phyloP scores from a whole-genome alignment of 2,888 invertebrate genomes.

The Ophion ellenae region DNA sequence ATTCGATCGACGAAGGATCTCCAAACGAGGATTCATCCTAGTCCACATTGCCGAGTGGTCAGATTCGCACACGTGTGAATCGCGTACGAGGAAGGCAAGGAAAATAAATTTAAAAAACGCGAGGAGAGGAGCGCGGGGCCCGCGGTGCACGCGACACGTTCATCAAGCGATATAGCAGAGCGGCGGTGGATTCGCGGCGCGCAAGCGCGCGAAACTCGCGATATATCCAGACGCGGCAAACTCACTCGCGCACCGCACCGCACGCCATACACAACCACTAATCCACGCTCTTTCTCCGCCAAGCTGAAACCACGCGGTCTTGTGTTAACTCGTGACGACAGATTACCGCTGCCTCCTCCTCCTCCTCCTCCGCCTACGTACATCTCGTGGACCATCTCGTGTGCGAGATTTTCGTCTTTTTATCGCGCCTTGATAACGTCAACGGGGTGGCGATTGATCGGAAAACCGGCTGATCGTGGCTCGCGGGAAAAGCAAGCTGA shows the following conservation, averaged over 20 bases:
- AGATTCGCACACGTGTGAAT: slow-evolving; percentile 2
- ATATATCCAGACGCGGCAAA: slow-evolving; percentile 81
- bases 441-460: slow-evolving; percentile 4
- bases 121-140: slow-evolving; percentile 70
- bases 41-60: background rate
- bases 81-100: slow-evolving; percentile 21
- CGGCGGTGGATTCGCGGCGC: slow-evolving; percentile 69
- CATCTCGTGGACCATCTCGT: slow-evolving; percentile 9
- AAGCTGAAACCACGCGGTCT: slow-evolving; percentile 78
- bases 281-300: slow-evolving; percentile 75
- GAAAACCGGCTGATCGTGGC: slow-evolving; percentile 45
- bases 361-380: background rate
- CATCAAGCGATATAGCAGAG: slow-evolving; percentile 51
- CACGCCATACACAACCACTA: slow-evolving; percentile 82
- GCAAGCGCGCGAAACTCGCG: slow-evolving; percentile 82
- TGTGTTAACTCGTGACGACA: slow-evolving; percentile 49
- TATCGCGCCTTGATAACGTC: slow-evolving; percentile 18
- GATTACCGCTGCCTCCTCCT: slow-evolving; percentile 19
- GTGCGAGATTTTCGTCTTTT: slow-evolving; percentile 31
- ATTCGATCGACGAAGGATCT: background rate
- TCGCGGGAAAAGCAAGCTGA: slow-evolving; percentile 20
- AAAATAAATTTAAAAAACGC: slow-evolving; percentile 47
- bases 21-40: background rate
- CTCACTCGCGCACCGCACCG: slow-evolving; percentile 83
- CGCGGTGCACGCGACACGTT: slow-evolving; percentile 70